phyloP scores from a whole-genome alignment of 1,140 invertebrate species.

The Cherax destructor region DNA sequence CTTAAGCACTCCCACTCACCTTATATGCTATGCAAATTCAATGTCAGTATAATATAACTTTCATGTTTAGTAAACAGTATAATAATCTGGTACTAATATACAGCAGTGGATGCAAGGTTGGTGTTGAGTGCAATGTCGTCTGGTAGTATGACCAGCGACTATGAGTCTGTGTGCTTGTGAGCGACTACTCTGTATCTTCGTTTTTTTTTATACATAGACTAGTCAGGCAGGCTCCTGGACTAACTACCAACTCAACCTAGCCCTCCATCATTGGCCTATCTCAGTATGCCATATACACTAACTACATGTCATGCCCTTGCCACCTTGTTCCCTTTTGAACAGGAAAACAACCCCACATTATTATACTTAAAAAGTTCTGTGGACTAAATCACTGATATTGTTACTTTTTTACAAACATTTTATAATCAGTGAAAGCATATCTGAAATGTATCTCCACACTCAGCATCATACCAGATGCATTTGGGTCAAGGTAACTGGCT shows the following conservation, averaged over 20 bases:
- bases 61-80: background rate
- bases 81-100: background rate
- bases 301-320: slow-evolving; percentile 3
- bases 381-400: background rate
- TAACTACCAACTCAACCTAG: slow-evolving; percentile 50
- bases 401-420: background rate
- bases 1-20: slow-evolving; percentile 7
- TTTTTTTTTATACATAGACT: slow-evolving; percentile 54
- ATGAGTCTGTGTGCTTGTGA: slow-evolving; percentile 22
- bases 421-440: background rate
- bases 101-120: slow-evolving; percentile 9
- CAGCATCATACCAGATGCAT: background rate
- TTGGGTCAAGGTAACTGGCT: background rate
- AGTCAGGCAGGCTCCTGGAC: slow-evolving; percentile 68
- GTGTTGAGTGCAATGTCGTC: background rate
- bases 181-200: slow-evolving; percentile 52
- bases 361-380: background rate
- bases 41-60: background rate
- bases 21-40: slow-evolving; percentile 12
- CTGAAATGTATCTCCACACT: background rate
- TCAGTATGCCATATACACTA: background rate
- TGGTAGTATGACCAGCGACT: slow-evolving; percentile 1
- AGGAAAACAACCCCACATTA: background rate
- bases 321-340: background rate
- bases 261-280: slow-evolving; percentile 37